These are phyloP conservation scores for Drosophila melanica DNA, from an alignment of 1,140 invertebrate species.

Conservation along the genomic window DNA sequence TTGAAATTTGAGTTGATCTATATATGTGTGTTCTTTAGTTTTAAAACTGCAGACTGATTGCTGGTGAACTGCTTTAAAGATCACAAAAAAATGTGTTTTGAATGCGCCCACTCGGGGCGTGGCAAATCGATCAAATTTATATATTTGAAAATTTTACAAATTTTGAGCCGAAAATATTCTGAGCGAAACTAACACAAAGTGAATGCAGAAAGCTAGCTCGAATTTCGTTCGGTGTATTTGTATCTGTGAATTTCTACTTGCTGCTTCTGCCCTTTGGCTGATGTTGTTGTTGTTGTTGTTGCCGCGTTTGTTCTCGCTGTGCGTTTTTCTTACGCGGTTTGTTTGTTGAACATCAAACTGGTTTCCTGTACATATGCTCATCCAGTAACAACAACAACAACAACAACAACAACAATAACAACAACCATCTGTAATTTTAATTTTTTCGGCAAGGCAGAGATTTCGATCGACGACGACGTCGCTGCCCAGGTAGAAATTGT, in stretches of 20 bases:
- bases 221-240: constrained; percentile 30
- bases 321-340: constrained; percentile 71
- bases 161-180: too few relatives aligned
- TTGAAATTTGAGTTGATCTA: too few relatives aligned
- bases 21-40: too few relatives aligned
- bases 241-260: constrained; percentile 57
- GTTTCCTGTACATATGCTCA: constrained; percentile 82
- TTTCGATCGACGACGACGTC: constrained; percentile 67
- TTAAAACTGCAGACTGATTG: too few relatives aligned
- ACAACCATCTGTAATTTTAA: constrained; percentile 78
- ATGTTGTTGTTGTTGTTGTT: constrained; percentile 26
- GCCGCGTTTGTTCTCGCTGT: constrained; percentile 56
- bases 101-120: too few relatives aligned
- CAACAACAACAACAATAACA: constrained; percentile 31
- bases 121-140: too few relatives aligned
- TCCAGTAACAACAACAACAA: constrained; percentile 55
- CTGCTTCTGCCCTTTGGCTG: constrained; percentile 48
- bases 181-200: too few relatives aligned
- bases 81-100: too few relatives aligned
- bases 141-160: too few relatives aligned
- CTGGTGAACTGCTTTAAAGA: too few relatives aligned
- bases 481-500: constrained; percentile 80
- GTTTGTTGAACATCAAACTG: constrained; percentile 82
- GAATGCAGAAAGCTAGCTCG: too few relatives aligned
- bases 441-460: constrained; percentile 78